Conservation (phyloP, 1,140 invertebrate species). For the Elysia chlorotica region DNA sequence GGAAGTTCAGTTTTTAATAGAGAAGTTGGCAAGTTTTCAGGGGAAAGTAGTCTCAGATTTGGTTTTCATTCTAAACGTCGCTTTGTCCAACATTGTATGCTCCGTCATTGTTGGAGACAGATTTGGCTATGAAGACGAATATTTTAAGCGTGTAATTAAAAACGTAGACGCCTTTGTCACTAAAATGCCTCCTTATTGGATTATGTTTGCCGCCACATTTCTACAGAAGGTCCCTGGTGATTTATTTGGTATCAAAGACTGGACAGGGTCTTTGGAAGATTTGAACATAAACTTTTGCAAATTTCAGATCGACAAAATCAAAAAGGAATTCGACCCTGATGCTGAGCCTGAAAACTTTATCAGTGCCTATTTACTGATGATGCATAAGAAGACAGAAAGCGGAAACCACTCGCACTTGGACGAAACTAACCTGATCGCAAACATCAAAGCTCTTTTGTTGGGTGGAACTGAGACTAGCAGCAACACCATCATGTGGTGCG, state of each 20-base stretch:
- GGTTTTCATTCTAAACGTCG: not conserved
- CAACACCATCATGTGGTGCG: conserved; percentile 82
- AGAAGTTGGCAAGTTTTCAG: too few species aligned
- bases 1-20: too few species aligned
- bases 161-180: too few species aligned
- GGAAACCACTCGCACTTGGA: not conserved
- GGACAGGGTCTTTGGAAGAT: too few species aligned
- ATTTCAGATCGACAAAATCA: not conserved
- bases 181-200: too few species aligned
- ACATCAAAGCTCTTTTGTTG: conserved; percentile 76
- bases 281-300: not conserved
- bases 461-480: conserved; percentile 88
- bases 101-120: not conserved
- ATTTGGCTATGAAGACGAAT: too few species aligned
- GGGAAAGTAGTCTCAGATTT: too few species aligned
- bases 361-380: not conserved
- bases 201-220: too few species aligned
- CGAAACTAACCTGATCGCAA: conserved; percentile 10
- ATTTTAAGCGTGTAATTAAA: too few species aligned
- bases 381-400: not conserved
- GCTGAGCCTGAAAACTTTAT: not conserved
- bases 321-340: not conserved
- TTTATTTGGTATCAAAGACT: too few species aligned
- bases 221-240: too few species aligned
- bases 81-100: not conserved